A percentile compares a stretch with the other conserved stretches of the same genome.
phyloP scores from a whole-genome alignment of 2,113 vertebrate genomes.

The Uria aalge region DNA sequence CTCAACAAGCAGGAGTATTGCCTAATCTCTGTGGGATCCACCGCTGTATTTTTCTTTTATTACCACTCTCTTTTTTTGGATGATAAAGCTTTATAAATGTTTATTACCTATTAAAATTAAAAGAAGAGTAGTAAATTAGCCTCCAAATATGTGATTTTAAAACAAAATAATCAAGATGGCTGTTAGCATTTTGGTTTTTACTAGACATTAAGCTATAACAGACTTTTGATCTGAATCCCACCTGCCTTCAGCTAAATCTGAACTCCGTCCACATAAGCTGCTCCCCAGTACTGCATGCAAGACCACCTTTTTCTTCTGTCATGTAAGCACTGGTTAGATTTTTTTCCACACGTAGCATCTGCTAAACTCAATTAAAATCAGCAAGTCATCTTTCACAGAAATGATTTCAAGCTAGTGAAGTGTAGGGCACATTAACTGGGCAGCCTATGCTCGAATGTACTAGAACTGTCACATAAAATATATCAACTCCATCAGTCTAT shows the following conservation, averaged over 20 bases:
- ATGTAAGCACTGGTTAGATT: conserved; percentile 49
- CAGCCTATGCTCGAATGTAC: conserved; percentile 49
- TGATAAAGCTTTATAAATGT: not conserved
- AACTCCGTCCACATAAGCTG: not conserved
- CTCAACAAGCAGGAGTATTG: not conserved
- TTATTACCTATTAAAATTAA: not conserved
- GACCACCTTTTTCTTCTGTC: conserved; percentile 48
- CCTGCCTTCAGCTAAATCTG: not conserved
- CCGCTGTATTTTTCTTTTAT: not conserved
- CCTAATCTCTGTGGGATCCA: not conserved
- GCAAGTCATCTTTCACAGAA: conserved; percentile 61
- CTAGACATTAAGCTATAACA: not conserved
- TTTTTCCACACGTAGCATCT: conserved; percentile 57
- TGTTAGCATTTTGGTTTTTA: not conserved
- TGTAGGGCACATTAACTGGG: conserved; percentile 62
- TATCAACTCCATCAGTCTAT: conserved; percentile 49
- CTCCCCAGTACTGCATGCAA: not conserved
- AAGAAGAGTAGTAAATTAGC: not conserved
- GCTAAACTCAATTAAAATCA: conserved; percentile 62
- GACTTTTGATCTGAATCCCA: not conserved
- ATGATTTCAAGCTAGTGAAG: conserved; percentile 72
- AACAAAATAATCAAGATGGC: not conserved
- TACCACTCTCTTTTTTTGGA: not conserved
- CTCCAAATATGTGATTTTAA: not conserved
- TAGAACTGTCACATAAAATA: conserved; percentile 64